Conservation (phyloP, 2,888 invertebrate genomes). For the Crematogaster levior region DNA sequence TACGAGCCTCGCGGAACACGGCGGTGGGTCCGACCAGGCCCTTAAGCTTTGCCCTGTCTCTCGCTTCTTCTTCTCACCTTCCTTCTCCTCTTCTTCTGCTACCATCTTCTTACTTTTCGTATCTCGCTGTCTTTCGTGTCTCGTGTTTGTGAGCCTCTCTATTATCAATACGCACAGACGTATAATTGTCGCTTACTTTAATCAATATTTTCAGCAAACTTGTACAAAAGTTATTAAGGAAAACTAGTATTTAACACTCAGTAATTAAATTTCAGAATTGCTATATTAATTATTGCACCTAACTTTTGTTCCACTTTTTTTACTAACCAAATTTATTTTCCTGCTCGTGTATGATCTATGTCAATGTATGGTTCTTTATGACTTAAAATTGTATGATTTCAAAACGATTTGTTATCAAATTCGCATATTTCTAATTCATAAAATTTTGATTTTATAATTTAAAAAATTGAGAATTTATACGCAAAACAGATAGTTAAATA, state of each 20-base stretch:
- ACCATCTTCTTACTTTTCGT: constrained; percentile 54
- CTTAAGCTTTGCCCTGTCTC: constrained; percentile 57
- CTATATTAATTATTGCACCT: background rate
- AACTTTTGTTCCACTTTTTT: background rate
- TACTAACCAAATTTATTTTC: background rate
- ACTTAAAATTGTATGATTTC: background rate
- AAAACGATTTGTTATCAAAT: background rate
- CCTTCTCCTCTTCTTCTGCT: constrained; percentile 40
- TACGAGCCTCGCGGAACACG: constrained; percentile 84
- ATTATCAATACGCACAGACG: constrained; percentile 17
- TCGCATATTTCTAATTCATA: background rate
- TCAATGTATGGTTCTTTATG: background rate
- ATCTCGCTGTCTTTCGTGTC: constrained; percentile 30
- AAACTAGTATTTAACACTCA: background rate
- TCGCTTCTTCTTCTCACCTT: constrained; percentile 44
- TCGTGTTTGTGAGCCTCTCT: constrained; percentile 7
- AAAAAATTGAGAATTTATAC: background rate
- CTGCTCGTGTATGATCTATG: background rate
- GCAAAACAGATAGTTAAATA: background rate
- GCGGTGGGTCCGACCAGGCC: constrained; percentile 81
- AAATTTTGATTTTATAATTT: background rate
- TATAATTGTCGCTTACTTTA: background rate
- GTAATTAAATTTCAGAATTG: background rate
- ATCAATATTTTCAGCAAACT: background rate
- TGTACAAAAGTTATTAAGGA: background rate